Percentiles rank a stretch among this genome's conserved stretches.
These are phyloP conservation scores for Melanotaenia nigrans DNA, from an alignment of 2,797 vertebrate species.

Conservation along the genomic window DNA sequence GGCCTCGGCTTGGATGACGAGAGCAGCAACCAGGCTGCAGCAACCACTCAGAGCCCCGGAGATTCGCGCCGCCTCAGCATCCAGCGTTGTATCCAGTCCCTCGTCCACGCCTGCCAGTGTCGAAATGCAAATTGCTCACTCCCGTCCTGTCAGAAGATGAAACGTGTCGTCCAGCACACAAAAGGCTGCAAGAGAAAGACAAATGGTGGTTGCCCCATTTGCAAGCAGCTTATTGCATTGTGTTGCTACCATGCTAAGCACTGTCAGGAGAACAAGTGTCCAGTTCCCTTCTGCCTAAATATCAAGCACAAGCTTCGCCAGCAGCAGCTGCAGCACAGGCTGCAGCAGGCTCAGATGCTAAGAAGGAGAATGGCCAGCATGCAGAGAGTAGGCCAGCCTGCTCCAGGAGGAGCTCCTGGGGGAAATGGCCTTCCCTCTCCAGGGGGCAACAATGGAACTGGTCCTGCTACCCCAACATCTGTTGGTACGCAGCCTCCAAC, in stretches of 20 bases:
- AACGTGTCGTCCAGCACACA: constrained; percentile 96
- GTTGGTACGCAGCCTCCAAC: constrained; percentile 91
- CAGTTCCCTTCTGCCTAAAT: constrained; percentile 97
- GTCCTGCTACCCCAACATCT: constrained; percentile 87
- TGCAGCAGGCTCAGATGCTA: constrained; percentile 97
- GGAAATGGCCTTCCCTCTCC: constrained; percentile 85
- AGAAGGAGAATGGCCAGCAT: constrained; percentile 96
- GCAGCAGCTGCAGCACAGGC: constrained; percentile 95
- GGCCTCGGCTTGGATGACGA: constrained; percentile 96
- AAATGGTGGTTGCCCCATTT: constrained; percentile 96
- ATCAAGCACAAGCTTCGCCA: constrained; percentile 98
- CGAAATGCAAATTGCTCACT: constrained; percentile 97
- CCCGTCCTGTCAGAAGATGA: constrained; percentile 99
- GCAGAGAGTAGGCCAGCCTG: constrained; percentile 87
- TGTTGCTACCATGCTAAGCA: constrained; percentile 99
- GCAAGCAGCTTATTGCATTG: constrained; percentile 97
- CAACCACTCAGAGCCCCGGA: constrained; percentile 94
- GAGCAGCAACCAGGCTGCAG: constrained; percentile 91
- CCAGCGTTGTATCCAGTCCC: constrained; percentile 97
- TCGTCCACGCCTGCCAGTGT: constrained; percentile 98
- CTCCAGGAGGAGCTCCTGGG: constrained; percentile 73
- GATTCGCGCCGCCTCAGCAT: constrained; percentile 97
- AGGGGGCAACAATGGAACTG: constrained; percentile 78
- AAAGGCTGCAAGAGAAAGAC: constrained; percentile 98
- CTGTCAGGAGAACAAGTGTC: constrained; percentile 99